phyloP scores from a whole-genome alignment of 1,140 invertebrate species.

The Telenomus remus region DNA sequence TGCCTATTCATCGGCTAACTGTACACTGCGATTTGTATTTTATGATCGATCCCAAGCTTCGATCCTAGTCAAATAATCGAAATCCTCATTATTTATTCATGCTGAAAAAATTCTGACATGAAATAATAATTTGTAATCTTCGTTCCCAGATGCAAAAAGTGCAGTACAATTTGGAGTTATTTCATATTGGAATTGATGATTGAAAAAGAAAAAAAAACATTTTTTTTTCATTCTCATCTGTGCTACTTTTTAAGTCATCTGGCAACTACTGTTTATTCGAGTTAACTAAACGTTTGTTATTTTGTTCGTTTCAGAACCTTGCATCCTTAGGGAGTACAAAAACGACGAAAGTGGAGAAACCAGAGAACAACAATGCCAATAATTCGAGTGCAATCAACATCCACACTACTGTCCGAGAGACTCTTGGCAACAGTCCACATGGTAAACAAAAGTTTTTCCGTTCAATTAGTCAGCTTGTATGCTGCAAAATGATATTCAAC shows the following conservation, averaged over 20 bases:
- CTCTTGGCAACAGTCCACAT: conserved; percentile 60
- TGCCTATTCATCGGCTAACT: conserved; percentile 36
- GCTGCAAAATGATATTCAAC: conserved; percentile 10
- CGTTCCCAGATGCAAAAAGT: too few relatives aligned
- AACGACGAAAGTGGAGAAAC: conserved; percentile 68
- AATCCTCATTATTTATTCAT: too few relatives aligned
- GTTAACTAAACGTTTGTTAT: conserved; percentile 8
- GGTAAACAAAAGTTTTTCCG: conserved; percentile 39
- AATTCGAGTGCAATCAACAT: conserved; percentile 71
- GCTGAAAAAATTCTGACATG: too few relatives aligned
- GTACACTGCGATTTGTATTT: conserved; percentile 10
- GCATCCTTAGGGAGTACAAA: conserved; percentile 69
- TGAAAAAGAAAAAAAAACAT: too few relatives aligned
- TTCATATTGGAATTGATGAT: too few relatives aligned
- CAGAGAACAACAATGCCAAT: conserved; percentile 73
- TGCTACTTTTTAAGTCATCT: too few relatives aligned
- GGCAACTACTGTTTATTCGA: too few relatives aligned
- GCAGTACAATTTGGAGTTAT: too few relatives aligned
- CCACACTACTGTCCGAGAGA: conserved; percentile 69
- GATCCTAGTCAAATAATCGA: conserved; percentile 12
- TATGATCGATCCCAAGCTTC: neutral
- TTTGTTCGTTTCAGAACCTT: conserved; percentile 70
- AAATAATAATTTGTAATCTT: too few relatives aligned
- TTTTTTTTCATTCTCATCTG: too few relatives aligned
- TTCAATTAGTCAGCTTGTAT: conserved; percentile 24